Conservation (phyloP, 2,797 vertebrate species). For the Gallinago solitaria region DNA sequence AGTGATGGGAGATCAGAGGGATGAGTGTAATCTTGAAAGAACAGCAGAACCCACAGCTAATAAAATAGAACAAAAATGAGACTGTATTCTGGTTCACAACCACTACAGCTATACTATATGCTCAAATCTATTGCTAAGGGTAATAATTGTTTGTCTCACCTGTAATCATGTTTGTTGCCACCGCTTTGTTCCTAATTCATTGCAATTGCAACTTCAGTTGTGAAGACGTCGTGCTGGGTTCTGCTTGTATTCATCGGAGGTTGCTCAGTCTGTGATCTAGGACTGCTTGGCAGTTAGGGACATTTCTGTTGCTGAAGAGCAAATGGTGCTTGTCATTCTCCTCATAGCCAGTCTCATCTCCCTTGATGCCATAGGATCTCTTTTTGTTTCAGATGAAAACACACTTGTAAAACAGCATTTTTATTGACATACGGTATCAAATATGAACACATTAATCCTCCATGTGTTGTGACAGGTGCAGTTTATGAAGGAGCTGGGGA, state of each 20-base stretch:
- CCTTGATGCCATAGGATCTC: background rate
- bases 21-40: background rate
- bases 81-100: background rate
- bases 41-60: background rate
- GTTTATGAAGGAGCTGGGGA: background rate
- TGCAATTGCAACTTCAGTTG: background rate
- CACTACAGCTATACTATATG: background rate
- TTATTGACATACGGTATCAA: background rate
- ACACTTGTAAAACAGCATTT: background rate
- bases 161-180: background rate
- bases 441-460: background rate
- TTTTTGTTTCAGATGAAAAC: conserved; percentile 27
- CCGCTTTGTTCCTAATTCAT: background rate
- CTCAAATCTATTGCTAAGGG: background rate
- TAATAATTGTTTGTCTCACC: background rate
- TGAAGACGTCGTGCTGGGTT: background rate
- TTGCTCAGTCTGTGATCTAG: background rate
- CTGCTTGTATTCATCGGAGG: background rate
- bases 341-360: background rate
- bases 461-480: background rate
- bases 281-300: background rate
- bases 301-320: rapidly evolving
- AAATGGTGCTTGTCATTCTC: background rate
- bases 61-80: background rate
- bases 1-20: rapidly evolving